Conservation (phyloP, 2,888 invertebrate species). For the Masnerella sp. region DNA sequence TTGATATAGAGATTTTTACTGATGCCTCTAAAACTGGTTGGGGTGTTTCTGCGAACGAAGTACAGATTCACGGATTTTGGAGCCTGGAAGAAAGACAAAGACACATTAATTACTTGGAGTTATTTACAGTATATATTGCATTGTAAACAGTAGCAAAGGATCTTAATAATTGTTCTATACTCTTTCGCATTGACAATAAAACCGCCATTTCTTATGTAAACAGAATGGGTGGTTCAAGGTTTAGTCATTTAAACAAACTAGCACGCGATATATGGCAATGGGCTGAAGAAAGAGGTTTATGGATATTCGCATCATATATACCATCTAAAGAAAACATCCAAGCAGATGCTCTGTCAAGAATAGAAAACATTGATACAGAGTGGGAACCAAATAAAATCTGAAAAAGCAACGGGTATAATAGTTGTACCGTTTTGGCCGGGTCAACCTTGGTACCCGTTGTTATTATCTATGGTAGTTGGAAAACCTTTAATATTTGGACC, state of each 20-base stretch:
- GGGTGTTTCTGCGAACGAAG: background rate
- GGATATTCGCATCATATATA: slow-evolving; percentile 16
- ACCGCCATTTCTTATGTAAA: slow-evolving; percentile 8
- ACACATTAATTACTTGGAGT: slow-evolving; percentile 24
- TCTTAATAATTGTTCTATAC: too few relatives aligned
- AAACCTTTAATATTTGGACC: slow-evolving; percentile 58
- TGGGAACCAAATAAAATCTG: slow-evolving; percentile 61
- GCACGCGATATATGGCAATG: slow-evolving; percentile 34
- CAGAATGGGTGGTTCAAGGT: slow-evolving; percentile 13
- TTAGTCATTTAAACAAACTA: too few relatives aligned
- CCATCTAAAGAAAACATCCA: slow-evolving; percentile 7
- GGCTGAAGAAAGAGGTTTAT: slow-evolving; percentile 2
- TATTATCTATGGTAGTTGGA: background rate
- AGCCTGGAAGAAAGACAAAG: background rate
- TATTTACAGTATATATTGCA: background rate
- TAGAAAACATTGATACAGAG: slow-evolving; percentile 8
- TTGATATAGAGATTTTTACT: slow-evolving; percentile 33
- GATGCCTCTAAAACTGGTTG: slow-evolving; percentile 58
- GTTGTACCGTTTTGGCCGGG: slow-evolving; percentile 67
- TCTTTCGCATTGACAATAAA: slow-evolving; percentile 3
- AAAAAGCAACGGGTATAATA: slow-evolving; percentile 65
- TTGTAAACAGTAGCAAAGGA: too few relatives aligned
- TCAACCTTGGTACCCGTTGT: slow-evolving; percentile 49
- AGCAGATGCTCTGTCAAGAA: slow-evolving; percentile 12
- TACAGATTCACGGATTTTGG: slow-evolving; percentile 3